Conservation (phyloP, 2,888 invertebrate species). For the Dioctria rufipes region DNA sequence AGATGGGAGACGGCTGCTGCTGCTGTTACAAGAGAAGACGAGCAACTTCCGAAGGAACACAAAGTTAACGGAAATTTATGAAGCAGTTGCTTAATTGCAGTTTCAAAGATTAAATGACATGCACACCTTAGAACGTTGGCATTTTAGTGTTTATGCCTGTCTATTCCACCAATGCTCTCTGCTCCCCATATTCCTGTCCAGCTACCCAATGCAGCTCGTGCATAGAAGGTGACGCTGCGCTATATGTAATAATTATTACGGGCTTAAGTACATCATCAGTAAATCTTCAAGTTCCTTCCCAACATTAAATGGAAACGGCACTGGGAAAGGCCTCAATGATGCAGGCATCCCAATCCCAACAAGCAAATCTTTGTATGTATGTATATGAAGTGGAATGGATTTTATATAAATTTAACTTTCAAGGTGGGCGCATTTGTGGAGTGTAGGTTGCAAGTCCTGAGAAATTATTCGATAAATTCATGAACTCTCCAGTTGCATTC, state of each 20-base stretch:
- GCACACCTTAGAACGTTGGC: constrained; percentile 62
- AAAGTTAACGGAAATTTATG: constrained; percentile 68
- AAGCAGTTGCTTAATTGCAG: constrained; percentile 71
- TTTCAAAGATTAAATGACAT: constrained; percentile 70
- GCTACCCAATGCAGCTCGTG: neutral
- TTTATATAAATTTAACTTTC: neutral
- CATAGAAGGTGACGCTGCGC: neutral
- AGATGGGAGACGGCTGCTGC: neutral
- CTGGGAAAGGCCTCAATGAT: constrained; percentile 15
- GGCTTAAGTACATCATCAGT: constrained; percentile 50
- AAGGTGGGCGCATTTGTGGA: neutral
- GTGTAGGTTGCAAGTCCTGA: neutral
- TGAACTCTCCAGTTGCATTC: neutral
- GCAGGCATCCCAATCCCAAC: neutral
- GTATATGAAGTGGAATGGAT: neutral
- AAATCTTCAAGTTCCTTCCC: constrained; percentile 37
- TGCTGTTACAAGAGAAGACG: constrained; percentile 7
- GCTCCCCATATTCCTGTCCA: neutral
- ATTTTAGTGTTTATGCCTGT: constrained; percentile 39
- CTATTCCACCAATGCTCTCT: constrained; percentile 12
- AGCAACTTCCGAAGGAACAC: constrained; percentile 61
- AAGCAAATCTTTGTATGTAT: too few species aligned
- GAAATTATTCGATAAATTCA: constrained; percentile 50
- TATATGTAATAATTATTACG: constrained; percentile 49
- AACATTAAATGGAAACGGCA: constrained; percentile 43